Conservation (phyloP, 2,113 vertebrate species). For the Sapayoa aenigma region DNA sequence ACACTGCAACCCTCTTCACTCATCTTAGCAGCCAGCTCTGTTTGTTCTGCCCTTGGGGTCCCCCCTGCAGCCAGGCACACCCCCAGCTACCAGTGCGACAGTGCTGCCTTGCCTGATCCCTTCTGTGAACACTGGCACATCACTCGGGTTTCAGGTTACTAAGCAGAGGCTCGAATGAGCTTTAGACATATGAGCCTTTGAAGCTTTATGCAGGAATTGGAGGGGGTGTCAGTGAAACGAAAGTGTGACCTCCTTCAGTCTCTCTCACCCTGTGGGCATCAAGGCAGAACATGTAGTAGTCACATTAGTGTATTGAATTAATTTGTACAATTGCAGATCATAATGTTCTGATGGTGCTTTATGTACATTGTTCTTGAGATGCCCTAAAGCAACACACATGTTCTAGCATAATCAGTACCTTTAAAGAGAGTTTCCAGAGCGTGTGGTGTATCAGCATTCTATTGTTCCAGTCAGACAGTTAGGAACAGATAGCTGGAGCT, state of each 20-base stretch:
- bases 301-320: neutral
- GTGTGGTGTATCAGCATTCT: neutral
- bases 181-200: neutral
- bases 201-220: neutral
- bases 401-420: neutral
- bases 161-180: neutral
- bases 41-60: neutral
- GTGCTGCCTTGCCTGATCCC: neutral
- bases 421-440: neutral
- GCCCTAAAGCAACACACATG: neutral
- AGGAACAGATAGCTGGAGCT: neutral
- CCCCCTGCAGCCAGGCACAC: accelerated
- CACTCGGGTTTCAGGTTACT: neutral
- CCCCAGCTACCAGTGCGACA: neutral
- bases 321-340: neutral
- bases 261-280: neutral
- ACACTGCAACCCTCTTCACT: neutral
- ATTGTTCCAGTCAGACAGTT: neutral
- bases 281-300: neutral
- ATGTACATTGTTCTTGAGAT: neutral
- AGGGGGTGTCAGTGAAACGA: neutral
- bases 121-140: neutral
- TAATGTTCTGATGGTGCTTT: neutral
- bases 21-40: neutral
- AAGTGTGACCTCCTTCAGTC: neutral